Conservation (phyloP, 1,140 invertebrate species). For the Drusus annulatus region DNA sequence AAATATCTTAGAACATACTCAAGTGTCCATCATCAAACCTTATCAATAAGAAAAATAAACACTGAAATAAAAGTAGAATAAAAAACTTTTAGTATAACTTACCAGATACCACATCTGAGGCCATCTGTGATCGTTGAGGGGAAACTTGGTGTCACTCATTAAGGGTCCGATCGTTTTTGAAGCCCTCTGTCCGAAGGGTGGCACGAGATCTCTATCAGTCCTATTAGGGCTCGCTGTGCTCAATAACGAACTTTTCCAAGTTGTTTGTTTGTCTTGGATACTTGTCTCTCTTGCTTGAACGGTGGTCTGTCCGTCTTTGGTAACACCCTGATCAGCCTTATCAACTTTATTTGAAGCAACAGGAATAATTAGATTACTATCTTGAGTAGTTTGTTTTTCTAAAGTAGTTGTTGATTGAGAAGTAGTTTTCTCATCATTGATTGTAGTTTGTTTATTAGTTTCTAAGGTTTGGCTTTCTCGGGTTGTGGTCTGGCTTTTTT, state of each 20-base stretch:
- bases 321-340: not conserved
- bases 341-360: too few species aligned
- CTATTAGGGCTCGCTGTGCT: conserved; percentile 40
- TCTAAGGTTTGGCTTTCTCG: not conserved
- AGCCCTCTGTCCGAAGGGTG: conserved; percentile 10
- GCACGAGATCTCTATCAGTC: conserved; percentile 47
- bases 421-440: not conserved
- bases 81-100: conserved; percentile 65
- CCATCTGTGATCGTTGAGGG: conserved; percentile 88
- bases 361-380: too few species aligned
- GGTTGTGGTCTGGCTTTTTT: not conserved
- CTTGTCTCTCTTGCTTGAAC: not conserved
- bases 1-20: too few species aligned
- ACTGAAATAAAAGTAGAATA: too few species aligned
- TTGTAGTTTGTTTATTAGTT: not conserved
- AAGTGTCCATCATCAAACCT: too few species aligned
- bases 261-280: not conserved
- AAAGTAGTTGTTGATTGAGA: not conserved
- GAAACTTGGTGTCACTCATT: conserved; percentile 62
- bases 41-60: too few species aligned
- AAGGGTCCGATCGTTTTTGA: not conserved
- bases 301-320: not conserved
- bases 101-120: conserved; percentile 93
- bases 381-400: not conserved
- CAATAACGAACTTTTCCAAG: not conserved